These are phyloP conservation scores for Xylophagus ater DNA, from an alignment of 2,888 invertebrate genomes.

Conservation along the genomic window DNA sequence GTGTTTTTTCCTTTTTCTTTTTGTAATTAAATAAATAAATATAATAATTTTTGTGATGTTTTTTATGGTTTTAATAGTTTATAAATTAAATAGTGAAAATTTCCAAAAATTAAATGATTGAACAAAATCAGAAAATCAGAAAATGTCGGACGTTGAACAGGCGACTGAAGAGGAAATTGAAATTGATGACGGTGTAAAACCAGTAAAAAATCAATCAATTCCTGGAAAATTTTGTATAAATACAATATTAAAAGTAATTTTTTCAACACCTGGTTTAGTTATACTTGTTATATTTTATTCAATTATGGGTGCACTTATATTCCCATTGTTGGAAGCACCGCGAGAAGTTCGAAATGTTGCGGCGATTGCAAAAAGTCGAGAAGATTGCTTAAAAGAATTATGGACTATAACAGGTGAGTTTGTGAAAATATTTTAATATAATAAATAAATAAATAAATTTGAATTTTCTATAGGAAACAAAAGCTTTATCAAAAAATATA, in stretches of 20 bases:
- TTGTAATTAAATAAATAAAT: too few species aligned
- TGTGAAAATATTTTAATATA: background rate
- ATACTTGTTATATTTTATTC: constrained; percentile 63
- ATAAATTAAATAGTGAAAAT: too few species aligned
- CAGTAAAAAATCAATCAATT: constrained; percentile 10
- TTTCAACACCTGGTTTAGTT: constrained; percentile 50
- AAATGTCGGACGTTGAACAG: constrained; percentile 41
- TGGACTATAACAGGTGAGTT: constrained; percentile 69
- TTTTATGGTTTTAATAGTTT: too few species aligned
- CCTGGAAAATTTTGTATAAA: constrained; percentile 23
- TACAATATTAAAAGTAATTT: constrained; percentile 29
- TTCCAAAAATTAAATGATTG: constrained; percentile 24
- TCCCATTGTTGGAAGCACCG: constrained; percentile 63
- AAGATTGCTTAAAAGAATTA: constrained; percentile 59
- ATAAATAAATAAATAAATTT: too few species aligned
- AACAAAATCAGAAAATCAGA: constrained; percentile 24
- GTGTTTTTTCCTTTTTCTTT: too few species aligned
- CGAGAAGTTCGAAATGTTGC: constrained; percentile 52
- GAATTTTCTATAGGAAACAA: too few species aligned
- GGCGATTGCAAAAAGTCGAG: constrained; percentile 50
- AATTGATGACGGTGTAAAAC: constrained; percentile 16
- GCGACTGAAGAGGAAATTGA: constrained; percentile 28
- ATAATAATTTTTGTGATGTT: too few species aligned
- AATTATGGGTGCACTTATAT: constrained; percentile 61
- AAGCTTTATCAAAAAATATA: too few species aligned